A percentile compares a stretch with the other conserved stretches of the same genome.
phyloP scores from a whole-genome alignment of 1,140 invertebrate genomes.

The Cylas formicarius region DNA sequence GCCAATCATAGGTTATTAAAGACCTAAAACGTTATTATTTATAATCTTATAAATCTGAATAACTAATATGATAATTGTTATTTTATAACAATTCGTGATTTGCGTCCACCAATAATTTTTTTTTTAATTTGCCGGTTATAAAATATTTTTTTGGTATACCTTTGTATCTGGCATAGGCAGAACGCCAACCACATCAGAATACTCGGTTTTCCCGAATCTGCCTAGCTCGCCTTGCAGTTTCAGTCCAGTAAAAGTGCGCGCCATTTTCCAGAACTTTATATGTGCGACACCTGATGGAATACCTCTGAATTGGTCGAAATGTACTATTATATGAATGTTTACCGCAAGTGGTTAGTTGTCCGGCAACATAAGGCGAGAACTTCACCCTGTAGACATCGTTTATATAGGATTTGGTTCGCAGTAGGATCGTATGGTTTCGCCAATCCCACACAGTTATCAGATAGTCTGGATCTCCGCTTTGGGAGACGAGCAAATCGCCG shows the following conservation, averaged over 20 bases:
- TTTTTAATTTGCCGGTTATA: neutral
- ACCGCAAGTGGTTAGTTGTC: constrained; percentile 70
- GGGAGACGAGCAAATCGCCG: constrained; percentile 71
- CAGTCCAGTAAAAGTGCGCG: constrained; percentile 78
- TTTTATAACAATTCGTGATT: neutral
- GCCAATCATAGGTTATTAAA: too few relatives aligned
- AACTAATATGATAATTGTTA: too few relatives aligned
- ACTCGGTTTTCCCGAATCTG: constrained; percentile 83
- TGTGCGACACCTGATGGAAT: constrained; percentile 54
- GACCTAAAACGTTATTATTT: too few relatives aligned
- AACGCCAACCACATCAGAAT: constrained; percentile 77
- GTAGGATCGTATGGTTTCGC: constrained; percentile 61
- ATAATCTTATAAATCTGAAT: too few relatives aligned
- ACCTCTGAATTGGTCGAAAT: constrained; percentile 1
- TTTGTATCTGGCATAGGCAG: constrained; percentile 82
- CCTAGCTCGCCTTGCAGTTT: constrained; percentile 81
- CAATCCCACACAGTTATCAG: constrained; percentile 84
- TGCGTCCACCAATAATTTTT: neutral
- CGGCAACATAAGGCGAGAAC: constrained; percentile 71
- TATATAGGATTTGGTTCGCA: constrained; percentile 71
- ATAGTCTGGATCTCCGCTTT: constrained; percentile 78
- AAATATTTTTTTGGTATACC: too few relatives aligned
- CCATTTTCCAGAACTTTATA: constrained; percentile 92
- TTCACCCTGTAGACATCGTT: constrained; percentile 70
- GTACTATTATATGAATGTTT: constrained; percentile 14